Evolutionary conservation across 2,888 invertebrate species (phyloP), one percentile per base, ranked within the genome.

Genomic region (Malachius bipustulatus): DNA sequence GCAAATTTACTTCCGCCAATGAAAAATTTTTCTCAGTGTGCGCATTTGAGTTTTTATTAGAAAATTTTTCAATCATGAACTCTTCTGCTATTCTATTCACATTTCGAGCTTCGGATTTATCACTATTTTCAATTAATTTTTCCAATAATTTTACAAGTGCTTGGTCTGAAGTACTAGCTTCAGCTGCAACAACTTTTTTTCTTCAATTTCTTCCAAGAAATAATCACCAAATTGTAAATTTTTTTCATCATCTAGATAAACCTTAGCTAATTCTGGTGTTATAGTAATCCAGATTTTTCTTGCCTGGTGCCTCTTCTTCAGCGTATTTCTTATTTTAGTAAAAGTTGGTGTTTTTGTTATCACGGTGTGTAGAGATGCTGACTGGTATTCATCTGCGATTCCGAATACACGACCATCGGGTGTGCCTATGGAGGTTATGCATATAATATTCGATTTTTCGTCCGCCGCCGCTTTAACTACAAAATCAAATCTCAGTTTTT

Each of bases 401-500:
- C 14, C 27, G 13, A 9, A 34, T 4, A 8, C 15, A 8, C 19
- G 10, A 4, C 34, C 26, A 3, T 14, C 34, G 1, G 34, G 34
- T 26, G 34, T 34, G 9, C 10, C 26, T 11, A 32, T 32, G 12
- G 32, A 32, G 3, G 24, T 24, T 24, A 32, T 4, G 12, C 34
- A 34, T 4, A 26, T 3, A 1, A 6, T n/a, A 9, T 24, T 26
- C 10, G 34, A 3, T 34, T 26, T 34, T 26, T 3, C 34, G 27
- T 34, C 34, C 6, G 26, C 26, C 13, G 8, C 15, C 4, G 4
- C 9, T 24, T 14, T 32, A 13, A 32, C 26, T 6, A 11, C 13
- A 10, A 34, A 34, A 34, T 34, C 34, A 13, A 34, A 34, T 11
- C 34, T 26, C 26, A 34, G 12, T 34, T 34, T 34, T 2, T 34